Evolutionary conservation across 2,797 vertebrate genomes (phyloP), one percentile per base, ranked within the genome.

Genomic region (Xenops minutus): DNA sequence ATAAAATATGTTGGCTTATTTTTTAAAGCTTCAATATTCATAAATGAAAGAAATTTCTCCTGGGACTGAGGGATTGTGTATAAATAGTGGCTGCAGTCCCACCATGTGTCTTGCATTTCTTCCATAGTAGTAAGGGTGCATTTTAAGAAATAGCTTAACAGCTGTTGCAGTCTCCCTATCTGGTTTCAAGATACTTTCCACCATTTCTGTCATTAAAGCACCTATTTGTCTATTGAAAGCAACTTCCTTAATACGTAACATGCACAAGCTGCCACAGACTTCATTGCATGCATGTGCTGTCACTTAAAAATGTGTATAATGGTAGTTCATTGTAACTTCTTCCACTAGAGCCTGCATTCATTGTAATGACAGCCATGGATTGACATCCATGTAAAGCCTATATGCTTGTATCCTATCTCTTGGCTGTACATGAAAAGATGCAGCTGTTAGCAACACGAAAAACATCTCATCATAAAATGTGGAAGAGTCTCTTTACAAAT

Each of bases 71-170:
- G 79, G 36, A 29, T 26, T 29, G 21, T 61, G 22, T 97, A 97
- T 95, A 97, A 97, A 98, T 96, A 97, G 96, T 79, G 83, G 94
- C 68, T 93, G 72, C 79, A 96, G 71, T 92, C 83, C 95, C 86
- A 77, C 91, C 86, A 97, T 95, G 49, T 89, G 96, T 96, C 92
- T 85, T 88, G 63, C 85, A 92, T 97, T 96, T 97, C 94, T 97
- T 92, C 91, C 87, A 79, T 67, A 91, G 71, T 46, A 87, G 75
- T 90, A 94, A 96, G 56, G 36, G 55, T 90, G 34, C 78, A 56
- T 96, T 95, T 94, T 93, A 96, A 96, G 89, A 96, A 97, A 94
- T 71, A 93, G 59, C 82, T 68, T 59, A 73, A 85, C 97, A 97
- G 96, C 95, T 97, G 95, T 93, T 97, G 39, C 64, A 88, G 16